Percentiles rank a stretch among this genome's conserved stretches.
phyloP scores from a whole-genome alignment of 2,797 vertebrate species.

The Pseudopleuronectes americanus region DNA sequence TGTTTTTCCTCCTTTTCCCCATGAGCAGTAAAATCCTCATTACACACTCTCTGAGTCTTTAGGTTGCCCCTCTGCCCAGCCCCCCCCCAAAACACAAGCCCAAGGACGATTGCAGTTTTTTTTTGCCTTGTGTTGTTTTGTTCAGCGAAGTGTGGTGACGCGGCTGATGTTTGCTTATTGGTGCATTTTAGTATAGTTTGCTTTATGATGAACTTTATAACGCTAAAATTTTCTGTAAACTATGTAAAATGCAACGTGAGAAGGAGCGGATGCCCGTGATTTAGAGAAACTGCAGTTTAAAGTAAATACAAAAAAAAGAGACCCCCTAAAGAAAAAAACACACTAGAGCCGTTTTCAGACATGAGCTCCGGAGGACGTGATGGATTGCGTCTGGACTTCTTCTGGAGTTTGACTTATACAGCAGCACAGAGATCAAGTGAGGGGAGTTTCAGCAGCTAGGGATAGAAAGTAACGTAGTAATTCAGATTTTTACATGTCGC shows the following conservation, averaged over 20 bases:
- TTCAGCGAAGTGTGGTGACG: slow-evolving; percentile 44
- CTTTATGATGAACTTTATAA: slow-evolving; percentile 25
- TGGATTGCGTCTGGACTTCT: too few species aligned
- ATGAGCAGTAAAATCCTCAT: slow-evolving; percentile 71
- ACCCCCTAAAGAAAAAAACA: background rate
- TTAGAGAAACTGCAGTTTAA: slow-evolving; percentile 27
- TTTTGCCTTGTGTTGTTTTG: slow-evolving; percentile 48
- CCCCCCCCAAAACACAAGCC: slow-evolving; percentile 23
- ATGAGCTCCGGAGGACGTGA: too few species aligned
- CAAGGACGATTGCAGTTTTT: slow-evolving; percentile 59
- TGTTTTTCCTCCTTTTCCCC: slow-evolving; percentile 62
- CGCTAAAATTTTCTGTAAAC: slow-evolving; percentile 20
- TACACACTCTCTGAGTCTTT: slow-evolving; percentile 68
- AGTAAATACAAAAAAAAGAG: slow-evolving; percentile 17
- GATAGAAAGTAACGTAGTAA: too few species aligned
- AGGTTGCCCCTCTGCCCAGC: slow-evolving; percentile 47
- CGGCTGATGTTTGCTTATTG: slow-evolving; percentile 42
- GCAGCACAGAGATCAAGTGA: too few species aligned
- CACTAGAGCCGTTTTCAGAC: background rate
- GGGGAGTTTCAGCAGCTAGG: too few species aligned
- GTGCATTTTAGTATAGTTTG: slow-evolving; percentile 2
- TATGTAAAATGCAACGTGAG: slow-evolving; percentile 17
- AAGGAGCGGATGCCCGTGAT: slow-evolving; percentile 8
- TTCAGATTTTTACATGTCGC: too few species aligned
- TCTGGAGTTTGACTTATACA: too few species aligned